phyloP scores from a whole-genome alignment of 2,113 vertebrate genomes.

The Rhea pennata region DNA sequence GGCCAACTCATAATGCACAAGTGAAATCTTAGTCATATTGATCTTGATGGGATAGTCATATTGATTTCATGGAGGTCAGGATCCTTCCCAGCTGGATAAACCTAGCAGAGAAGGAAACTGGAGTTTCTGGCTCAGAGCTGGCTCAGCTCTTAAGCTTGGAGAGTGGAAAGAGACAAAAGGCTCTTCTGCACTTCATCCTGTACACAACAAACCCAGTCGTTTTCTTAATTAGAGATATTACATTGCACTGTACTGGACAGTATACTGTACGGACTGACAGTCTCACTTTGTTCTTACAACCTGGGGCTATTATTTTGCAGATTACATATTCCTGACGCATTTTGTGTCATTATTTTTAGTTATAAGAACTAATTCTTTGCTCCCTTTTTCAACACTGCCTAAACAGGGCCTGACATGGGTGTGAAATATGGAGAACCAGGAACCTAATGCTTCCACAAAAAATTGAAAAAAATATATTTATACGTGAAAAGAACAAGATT shows the following conservation, averaged over 20 bases:
- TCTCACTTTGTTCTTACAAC: not conserved
- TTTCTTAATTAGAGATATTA: not conserved
- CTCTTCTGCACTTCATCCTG: not conserved
- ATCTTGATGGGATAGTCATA: not conserved
- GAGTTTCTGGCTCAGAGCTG: not conserved
- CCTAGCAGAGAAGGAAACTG: not conserved
- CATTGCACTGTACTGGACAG: not conserved
- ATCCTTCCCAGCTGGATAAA: not conserved
- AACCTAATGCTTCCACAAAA: not conserved
- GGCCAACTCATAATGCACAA: not conserved
- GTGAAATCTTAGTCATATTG: not conserved
- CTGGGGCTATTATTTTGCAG: not conserved
- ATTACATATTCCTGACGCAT: not conserved
- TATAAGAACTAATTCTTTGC: not conserved
- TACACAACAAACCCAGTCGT: not conserved
- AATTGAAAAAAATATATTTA: not conserved
- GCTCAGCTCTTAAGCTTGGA: not conserved
- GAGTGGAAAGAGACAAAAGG: not conserved
- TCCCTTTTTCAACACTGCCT: not conserved
- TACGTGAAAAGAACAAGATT: not conserved
- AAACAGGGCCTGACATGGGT: not conserved
- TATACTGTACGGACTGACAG: not conserved
- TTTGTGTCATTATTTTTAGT: not conserved
- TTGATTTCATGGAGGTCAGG: not conserved
- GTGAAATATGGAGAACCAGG: not conserved